phyloP scores from a whole-genome alignment of 1,140 invertebrate species.

The Cepaea nemoralis region DNA sequence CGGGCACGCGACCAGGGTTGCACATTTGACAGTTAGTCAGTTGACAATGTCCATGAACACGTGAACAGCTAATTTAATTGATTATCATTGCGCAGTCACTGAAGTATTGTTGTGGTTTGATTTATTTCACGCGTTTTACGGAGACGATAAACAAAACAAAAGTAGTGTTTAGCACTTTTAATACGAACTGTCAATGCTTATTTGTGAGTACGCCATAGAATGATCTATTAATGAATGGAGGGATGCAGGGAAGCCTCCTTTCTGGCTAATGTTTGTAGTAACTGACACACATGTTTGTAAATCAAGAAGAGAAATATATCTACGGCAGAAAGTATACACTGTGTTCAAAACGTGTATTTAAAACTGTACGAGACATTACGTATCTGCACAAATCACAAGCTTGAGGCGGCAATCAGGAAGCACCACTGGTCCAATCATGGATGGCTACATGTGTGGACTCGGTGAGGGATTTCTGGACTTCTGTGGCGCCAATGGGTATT shows the following conservation, averaged over 20 bases:
- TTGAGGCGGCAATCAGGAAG: neutral
- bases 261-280: too few relatives aligned
- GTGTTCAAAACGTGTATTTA: neutral
- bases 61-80: neutral
- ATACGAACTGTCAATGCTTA: neutral
- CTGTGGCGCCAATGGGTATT: slow-evolving; percentile 56
- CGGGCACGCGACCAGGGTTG: neutral
- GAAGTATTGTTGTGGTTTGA: neutral
- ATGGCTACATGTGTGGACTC: slow-evolving; percentile 56
- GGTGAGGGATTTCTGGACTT: slow-evolving; percentile 68
- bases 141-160: neutral
- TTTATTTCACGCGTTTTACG: neutral
- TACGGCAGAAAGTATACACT: neutral
- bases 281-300: too few relatives aligned
- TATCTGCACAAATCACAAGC: neutral
- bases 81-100: neutral
- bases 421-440: slow-evolving; percentile 52
- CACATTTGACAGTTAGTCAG: neutral
- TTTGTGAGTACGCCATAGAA: too few relatives aligned
- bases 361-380: neutral
- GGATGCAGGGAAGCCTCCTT: too few relatives aligned
- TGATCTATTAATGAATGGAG: too few relatives aligned
- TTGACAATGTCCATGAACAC: neutral
- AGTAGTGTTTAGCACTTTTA: neutral
- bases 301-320: too few relatives aligned